phyloP scores from a whole-genome alignment of 2,888 invertebrate genomes.

The Trilocha varians region DNA sequence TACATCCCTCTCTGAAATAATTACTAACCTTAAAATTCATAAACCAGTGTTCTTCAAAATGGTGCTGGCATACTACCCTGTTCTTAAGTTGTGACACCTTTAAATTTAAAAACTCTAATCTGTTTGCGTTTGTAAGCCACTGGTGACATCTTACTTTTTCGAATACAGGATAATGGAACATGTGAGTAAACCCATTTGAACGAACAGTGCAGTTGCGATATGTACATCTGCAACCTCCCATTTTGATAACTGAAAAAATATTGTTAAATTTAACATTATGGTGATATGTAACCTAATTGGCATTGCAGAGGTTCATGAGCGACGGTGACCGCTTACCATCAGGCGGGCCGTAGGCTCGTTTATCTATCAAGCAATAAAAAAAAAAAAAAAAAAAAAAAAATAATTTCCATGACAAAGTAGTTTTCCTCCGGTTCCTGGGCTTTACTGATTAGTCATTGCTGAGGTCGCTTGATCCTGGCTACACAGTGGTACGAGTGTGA shows the following conservation, averaged over 20 bases:
- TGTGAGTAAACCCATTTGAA: conserved; percentile 69
- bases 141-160: conserved; percentile 71
- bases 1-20: not conserved
- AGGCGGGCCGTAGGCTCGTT: no score
- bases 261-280: not conserved
- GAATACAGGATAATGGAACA: conserved; percentile 77
- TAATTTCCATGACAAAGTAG: no score
- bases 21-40: conserved; percentile 63
- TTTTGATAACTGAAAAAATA: conserved; percentile 30
- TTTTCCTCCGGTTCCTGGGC: no score
- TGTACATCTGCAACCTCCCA: conserved; percentile 76
- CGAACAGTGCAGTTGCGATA: conserved; percentile 68
- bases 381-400: no score
- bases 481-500: no score
- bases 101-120: conserved; percentile 64
- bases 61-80: conserved; percentile 74
- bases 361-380: no score
- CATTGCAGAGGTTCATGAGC: no score
- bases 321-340: no score
- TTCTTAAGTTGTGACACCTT: conserved; percentile 74
- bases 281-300: no score
- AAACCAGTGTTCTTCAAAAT: conserved; percentile 69
- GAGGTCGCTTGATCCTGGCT: no score
- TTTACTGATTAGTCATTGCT: no score
- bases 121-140: conserved; percentile 72